These are phyloP conservation scores for Pseudomyrmex cubaensis DNA, from an alignment of 1,140 invertebrate genomes.

Conservation along the genomic window DNA sequence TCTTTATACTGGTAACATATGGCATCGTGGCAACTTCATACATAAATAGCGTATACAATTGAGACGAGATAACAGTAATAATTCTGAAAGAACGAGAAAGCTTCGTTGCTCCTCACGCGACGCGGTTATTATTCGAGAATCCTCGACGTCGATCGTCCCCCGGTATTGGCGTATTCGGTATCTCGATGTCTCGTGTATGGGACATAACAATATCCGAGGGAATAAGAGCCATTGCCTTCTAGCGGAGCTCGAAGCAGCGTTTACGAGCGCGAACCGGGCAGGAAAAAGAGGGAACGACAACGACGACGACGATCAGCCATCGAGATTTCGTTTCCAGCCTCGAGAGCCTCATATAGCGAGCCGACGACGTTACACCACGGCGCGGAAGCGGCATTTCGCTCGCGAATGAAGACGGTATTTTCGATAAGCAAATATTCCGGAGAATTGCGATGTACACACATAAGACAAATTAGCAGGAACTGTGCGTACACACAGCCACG, in stretches of 20 bases:
- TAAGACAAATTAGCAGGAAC: background rate
- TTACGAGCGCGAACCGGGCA: slow-evolving; percentile 47
- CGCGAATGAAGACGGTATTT: slow-evolving; percentile 28
- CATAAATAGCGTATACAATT: background rate
- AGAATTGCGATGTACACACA: no score
- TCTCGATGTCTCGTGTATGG: slow-evolving; percentile 34
- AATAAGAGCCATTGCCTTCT: slow-evolving; percentile 51
- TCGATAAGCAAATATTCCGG: slow-evolving; percentile 25
- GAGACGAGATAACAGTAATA: background rate
- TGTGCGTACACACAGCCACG: no score
- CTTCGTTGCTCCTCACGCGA: background rate
- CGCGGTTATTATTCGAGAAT: slow-evolving; percentile 11
- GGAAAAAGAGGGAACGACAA: slow-evolving; percentile 31
- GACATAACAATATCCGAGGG: slow-evolving; percentile 58
- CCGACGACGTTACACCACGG: background rate
- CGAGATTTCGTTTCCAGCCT: slow-evolving; percentile 51
- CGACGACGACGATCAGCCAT: slow-evolving; percentile 34
- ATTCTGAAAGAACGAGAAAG: slow-evolving; percentile 18
- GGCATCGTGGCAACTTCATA: no score
- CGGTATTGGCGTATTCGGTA: slow-evolving; percentile 22
- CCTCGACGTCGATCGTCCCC: slow-evolving; percentile 32
- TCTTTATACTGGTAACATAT: no score
- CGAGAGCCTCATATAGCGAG: background rate
- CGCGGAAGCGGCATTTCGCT: background rate
- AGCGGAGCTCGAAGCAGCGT: slow-evolving; percentile 20